phyloP scores from a whole-genome alignment of 2,888 invertebrate species.

The Caradrina clavipalpis region DNA sequence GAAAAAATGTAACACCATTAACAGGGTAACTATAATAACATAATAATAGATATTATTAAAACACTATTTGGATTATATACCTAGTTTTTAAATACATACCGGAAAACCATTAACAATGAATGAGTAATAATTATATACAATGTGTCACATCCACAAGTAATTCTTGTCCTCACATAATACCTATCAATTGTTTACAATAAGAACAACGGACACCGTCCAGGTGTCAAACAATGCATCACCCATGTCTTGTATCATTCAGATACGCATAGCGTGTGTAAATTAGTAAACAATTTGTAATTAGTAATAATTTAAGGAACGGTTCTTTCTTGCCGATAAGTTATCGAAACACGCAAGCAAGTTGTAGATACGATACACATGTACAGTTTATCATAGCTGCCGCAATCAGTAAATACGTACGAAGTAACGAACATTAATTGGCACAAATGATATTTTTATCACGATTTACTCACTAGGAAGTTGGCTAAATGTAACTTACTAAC shows the following conservation, averaged over 20 bases:
- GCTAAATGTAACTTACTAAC: conserved; percentile 14
- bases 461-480: conserved; percentile 19
- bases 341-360: conserved; percentile 30
- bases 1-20: background rate
- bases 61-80: background rate
- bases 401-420: conserved; percentile 27
- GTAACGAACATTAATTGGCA: conserved; percentile 44
- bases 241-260: conserved; percentile 3
- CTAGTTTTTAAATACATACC: background rate
- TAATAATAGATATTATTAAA: conserved; percentile 1
- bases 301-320: conserved; percentile 31
- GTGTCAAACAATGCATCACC: conserved; percentile 41
- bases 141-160: conserved; percentile 39
- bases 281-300: conserved; percentile 26
- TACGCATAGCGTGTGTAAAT: conserved; percentile 25
- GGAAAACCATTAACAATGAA: conserved; percentile 34
- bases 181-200: conserved; percentile 48
- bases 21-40: background rate
- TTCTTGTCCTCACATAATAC: conserved; percentile 16
- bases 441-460: conserved; percentile 42
- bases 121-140: conserved; percentile 30
- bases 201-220: conserved; percentile 30
- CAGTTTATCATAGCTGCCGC: conserved; percentile 40
- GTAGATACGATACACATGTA: conserved; percentile 28
- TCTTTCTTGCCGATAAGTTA: conserved; percentile 27